Evolutionary conservation across 2,113 vertebrate genomes (phyloP).

Genomic region (Pholis gunnellus): DNA sequence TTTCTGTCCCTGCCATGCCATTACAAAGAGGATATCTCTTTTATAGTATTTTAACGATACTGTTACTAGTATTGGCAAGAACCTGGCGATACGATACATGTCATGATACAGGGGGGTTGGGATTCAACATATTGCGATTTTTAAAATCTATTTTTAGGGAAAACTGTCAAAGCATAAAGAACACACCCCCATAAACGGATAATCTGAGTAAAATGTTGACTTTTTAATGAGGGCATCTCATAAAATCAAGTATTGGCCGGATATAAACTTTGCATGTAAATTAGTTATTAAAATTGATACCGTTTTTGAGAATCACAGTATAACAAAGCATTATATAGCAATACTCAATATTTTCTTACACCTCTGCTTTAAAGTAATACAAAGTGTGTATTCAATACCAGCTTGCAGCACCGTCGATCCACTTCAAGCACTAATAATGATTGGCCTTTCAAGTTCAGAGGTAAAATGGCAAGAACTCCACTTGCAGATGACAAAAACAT

Average conservation of each 20-base stretch:
- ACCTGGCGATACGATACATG: not conserved
- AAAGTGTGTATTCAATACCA: not conserved
- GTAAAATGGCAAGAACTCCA: conserved; percentile 12
- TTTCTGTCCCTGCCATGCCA: not conserved
- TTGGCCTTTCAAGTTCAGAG: conserved; percentile 15
- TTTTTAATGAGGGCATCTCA: no score
- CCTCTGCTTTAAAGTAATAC: not conserved
- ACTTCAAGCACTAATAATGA: not conserved
- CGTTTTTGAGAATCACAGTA: not conserved
- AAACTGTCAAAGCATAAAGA: not conserved
- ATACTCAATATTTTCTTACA: no score
- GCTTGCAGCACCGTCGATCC: not conserved
- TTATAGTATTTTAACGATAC: not conserved
- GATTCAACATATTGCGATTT: no score
- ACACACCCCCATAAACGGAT: not conserved
- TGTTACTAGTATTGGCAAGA: not conserved
- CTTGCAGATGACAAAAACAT: not conserved
- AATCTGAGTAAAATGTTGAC: no score
- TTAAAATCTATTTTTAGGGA: not conserved
- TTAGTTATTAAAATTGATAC: no score
- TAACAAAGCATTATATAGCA: not conserved
- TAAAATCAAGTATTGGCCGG: no score
- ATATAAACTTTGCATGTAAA: no score
- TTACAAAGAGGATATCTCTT: not conserved
- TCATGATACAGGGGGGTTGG: no score